These are phyloP conservation scores for Numenius arquata DNA, from an alignment of 2,113 vertebrate genomes.

Conservation along the genomic window DNA sequence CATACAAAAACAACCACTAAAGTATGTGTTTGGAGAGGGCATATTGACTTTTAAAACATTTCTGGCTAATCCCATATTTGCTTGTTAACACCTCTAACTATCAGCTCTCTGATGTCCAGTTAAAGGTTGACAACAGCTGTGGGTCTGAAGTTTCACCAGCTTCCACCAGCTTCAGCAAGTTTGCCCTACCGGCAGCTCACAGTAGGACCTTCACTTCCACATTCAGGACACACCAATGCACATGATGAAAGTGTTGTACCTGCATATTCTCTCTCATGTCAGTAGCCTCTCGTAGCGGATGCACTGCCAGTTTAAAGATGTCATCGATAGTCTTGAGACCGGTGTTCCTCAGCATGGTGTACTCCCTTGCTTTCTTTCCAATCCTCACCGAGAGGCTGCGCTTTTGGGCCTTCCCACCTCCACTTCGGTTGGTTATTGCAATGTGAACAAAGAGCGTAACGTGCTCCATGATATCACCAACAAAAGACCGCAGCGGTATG, in stretches of 20 bases:
- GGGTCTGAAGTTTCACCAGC: not conserved
- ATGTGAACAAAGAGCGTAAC: conserved; percentile 94
- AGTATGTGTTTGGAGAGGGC: not conserved
- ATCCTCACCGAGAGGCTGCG: conserved; percentile 89
- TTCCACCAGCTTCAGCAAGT: not conserved
- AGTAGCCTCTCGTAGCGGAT: conserved; percentile 87
- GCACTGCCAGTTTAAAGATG: conserved; percentile 85
- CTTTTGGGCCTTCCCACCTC: conserved; percentile 92
- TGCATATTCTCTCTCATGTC: conserved; percentile 93
- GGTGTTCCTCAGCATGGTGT: conserved; percentile 87
- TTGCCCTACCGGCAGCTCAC: not conserved
- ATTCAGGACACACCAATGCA: not conserved
- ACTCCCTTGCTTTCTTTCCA: conserved; percentile 87
- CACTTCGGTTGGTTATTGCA: conserved; percentile 90
- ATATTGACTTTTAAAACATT: not conserved
- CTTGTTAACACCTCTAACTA: not conserved
- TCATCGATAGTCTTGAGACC: conserved; percentile 91
- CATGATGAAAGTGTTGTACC: conserved; percentile 64
- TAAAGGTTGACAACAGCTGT: not conserved
- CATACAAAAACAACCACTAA: not conserved
- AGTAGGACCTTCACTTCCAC: not conserved
- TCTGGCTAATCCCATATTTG: not conserved
- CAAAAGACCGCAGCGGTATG: conserved; percentile 87
- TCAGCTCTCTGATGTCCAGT: not conserved
- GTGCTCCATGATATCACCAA: conserved; percentile 89